phyloP scores from a whole-genome alignment of 2,888 invertebrate species.

The Agrotis segetum region DNA sequence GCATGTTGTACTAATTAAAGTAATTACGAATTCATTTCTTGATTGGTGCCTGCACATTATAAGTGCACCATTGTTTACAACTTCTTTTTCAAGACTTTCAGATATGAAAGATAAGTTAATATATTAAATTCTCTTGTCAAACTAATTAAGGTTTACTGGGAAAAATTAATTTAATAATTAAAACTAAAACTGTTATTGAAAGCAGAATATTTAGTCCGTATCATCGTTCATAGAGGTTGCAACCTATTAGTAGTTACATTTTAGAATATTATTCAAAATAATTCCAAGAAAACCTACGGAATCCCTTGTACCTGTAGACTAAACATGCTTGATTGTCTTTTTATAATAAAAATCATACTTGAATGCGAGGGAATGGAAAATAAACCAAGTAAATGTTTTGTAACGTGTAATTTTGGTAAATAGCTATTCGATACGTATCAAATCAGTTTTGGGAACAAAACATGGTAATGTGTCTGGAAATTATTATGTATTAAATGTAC shows the following conservation, averaged over 20 bases:
- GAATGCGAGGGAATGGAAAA: constrained; percentile 86
- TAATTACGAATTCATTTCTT: constrained; percentile 29
- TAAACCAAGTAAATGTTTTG: constrained; percentile 85
- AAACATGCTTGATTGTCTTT: constrained; percentile 70
- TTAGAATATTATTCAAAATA: background rate
- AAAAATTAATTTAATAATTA: background rate
- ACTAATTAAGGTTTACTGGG: background rate
- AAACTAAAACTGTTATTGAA: too few species aligned
- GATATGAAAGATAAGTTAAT: background rate
- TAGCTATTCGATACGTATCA: constrained; percentile 89
- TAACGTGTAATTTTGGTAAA: constrained; percentile 89
- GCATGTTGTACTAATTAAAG: constrained; percentile 17
- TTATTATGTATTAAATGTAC: constrained; percentile 65
- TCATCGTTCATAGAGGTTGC: background rate
- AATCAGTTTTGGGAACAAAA: constrained; percentile 85
- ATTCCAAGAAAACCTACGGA: constrained; percentile 62
- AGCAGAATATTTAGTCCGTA: background rate
- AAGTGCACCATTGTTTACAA: constrained; percentile 8
- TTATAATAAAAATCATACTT: constrained; percentile 84
- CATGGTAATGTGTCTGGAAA: constrained; percentile 75
- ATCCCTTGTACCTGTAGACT: constrained; percentile 60
- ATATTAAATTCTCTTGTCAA: background rate
- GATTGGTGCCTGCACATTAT: constrained; percentile 28
- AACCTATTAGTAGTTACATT: background rate
- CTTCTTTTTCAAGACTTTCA: background rate